A percentile compares a stretch with the other conserved stretches of the same genome.
Conservation (phyloP, 2,113 vertebrate genomes). For the Oreochromis tanganicae region DNA sequence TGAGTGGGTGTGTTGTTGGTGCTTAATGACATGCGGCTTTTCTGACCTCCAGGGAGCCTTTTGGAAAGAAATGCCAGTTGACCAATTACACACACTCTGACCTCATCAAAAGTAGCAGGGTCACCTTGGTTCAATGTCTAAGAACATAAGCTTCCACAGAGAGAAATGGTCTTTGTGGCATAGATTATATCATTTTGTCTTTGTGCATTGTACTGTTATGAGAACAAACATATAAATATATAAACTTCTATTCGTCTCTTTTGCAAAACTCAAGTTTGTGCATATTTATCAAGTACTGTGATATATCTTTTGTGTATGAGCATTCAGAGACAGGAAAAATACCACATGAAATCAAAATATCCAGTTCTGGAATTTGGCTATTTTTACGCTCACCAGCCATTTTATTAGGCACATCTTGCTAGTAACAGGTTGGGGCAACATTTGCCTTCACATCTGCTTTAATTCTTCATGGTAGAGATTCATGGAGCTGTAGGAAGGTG, state of each 20-base stretch:
- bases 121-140: neutral
- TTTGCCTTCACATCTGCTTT: neutral
- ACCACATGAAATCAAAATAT: neutral
- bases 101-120: neutral
- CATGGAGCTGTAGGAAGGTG: neutral
- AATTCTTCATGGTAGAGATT: neutral
- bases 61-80: neutral
- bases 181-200: neutral
- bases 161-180: neutral
- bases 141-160: neutral
- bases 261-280: neutral
- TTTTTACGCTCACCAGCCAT: neutral
- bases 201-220: rapidly evolving
- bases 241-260: neutral
- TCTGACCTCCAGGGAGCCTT: constrained; percentile 11
- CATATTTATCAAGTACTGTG: neutral
- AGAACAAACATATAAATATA: neutral
- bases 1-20: neutral
- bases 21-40: neutral
- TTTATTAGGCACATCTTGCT: neutral
- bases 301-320: neutral
- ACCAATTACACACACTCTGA: constrained; percentile 3
- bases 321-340: no score
- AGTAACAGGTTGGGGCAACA: neutral
- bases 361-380: neutral